Base-by-base conservation (phyloP, 2,797 vertebrate genomes). In the Pygocentrus nattereri region DNA sequence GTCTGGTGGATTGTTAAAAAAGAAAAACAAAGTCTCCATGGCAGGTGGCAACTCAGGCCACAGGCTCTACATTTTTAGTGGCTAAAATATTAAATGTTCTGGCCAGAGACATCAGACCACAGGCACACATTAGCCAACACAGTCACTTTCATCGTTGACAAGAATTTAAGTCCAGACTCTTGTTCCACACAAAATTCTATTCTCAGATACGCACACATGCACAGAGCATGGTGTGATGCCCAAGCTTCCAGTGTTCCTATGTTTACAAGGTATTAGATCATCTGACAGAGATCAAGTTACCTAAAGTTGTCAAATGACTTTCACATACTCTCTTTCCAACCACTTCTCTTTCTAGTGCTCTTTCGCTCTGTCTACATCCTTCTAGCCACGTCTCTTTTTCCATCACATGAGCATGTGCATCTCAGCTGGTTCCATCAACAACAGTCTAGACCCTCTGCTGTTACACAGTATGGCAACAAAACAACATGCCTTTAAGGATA, bases 391-490 rank as follows among this genome's bases (percentile, higher is more conserved):
- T 81, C 76, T 52, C 87, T 84, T 83, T 87, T 88, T 89, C 86
- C 71, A 79, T 81, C 56, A 86, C 69, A 89, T 82, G 85, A 78
- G 80, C 85, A 83, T 70, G 78, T 79, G 81, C 67, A 27, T 67
- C 52, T 75, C 47, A 16, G 59, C 21, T 52, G 16, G 50, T 49
- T 67, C 61, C 5, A 56, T 75, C 70, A 89, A 85, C 70, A 89
- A 85, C 84, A 88, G 88, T 86, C 76, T 67, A 11, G 25, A 54
- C 84, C 71, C 81, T 70, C 75, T 87, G 91, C 90, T 90, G 91
- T 91, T 90, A 91, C 90, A 91, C 89, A 92, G 90, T 89, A 88
- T 81, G 88, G 81, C 73, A 89, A 83, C 87, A 89, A 88, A 92
- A 91, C 87, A 91, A 90, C 82, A 88, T 59, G 74, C 54, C 11